Base-by-base conservation (phyloP, 2,113 vertebrate species). In the Aptenodytes patagonicus region DNA sequence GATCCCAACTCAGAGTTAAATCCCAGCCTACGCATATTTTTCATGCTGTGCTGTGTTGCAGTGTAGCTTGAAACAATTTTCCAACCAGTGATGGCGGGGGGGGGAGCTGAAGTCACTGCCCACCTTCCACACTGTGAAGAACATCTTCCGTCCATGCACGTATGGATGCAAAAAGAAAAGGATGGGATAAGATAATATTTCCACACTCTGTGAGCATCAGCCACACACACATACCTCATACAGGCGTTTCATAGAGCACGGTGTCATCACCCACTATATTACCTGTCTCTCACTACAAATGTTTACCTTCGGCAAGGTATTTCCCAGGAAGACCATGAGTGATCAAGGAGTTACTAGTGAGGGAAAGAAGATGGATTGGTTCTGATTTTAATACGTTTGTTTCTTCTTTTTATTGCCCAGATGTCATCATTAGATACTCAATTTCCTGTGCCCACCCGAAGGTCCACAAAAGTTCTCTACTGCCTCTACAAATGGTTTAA, bases 81-180 rank as follows among this genome's bases (percentile, higher is more conserved):
- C 60, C 20, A 42, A 12, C 11, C 26, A 24, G 8, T 34, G 19
- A 17, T 8, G 14, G 19, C 42, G 13, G 12, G 4, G 13, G 3
- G 3, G 10, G 6, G 32, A 15, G 4, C 47, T 55, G 58, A 83
- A 87, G 49, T 54, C 32, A 52, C 65, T 40, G 32, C 21, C 21
- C 34, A 28, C 38, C 34, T 68, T 57, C 77, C 72, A 40, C 0
- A 0, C 76, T 34, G 20, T 32, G 32, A 66, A 46, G 47, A 85
- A 85, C 2, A 0, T 58, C 64, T 76, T 85, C 52, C 2, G 2
- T 31, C 36, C 21, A 14, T 4, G 21, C 34, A 72, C 2, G 4
- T 25, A 73, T 4, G 26, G 60, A 69, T 42, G 34, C 38, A 79
- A 29, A 73, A 78, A 32, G 11, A 69, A 72, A 83, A 83, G 22